phyloP scores from a whole-genome alignment of 2,888 invertebrate species.

The Theodoxus fluviatilis region DNA sequence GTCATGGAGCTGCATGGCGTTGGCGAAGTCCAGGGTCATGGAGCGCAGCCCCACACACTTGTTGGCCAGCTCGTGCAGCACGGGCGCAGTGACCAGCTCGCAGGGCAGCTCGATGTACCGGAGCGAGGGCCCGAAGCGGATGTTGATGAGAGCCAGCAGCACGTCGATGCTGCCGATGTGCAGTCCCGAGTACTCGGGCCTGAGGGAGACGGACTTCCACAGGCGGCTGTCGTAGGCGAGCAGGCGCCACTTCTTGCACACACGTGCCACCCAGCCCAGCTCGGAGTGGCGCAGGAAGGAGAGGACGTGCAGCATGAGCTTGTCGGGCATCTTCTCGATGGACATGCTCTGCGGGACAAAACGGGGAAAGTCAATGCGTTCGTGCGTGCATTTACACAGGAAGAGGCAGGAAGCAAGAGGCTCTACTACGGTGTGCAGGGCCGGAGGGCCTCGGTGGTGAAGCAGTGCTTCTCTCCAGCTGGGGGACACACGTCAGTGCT shows the following conservation, averaged over 20 bases:
- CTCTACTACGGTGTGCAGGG: too few relatives aligned
- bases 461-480: too few relatives aligned
- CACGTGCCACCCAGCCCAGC: conserved; percentile 85
- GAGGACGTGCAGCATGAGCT: conserved; percentile 92
- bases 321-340: conserved; percentile 86
- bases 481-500: too few relatives aligned
- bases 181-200: conserved; percentile 95
- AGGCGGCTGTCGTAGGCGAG: conserved; percentile 93
- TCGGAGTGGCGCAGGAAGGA: conserved; percentile 92
- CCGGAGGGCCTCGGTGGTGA: too few relatives aligned
- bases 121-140: conserved; percentile 67
- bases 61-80: conserved; percentile 93
- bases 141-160: conserved; percentile 79
- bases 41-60: conserved; percentile 69
- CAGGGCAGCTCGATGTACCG: conserved; percentile 76
- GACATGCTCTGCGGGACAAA: conserved; percentile 46
- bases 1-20: conserved; percentile 89
- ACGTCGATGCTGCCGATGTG: conserved; percentile 86
- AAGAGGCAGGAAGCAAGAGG: too few relatives aligned
- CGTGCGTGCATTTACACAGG: too few relatives aligned
- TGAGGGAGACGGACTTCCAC: conserved; percentile 94
- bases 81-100: conserved; percentile 94
- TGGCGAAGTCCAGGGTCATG: conserved; percentile 96
- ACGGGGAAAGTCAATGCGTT: too few relatives aligned
- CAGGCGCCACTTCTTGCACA: conserved; percentile 94